Percentiles rank a stretch among this genome's conserved stretches.
Conservation (phyloP, 2,113 vertebrate species). For the Varanus komodoensis region DNA sequence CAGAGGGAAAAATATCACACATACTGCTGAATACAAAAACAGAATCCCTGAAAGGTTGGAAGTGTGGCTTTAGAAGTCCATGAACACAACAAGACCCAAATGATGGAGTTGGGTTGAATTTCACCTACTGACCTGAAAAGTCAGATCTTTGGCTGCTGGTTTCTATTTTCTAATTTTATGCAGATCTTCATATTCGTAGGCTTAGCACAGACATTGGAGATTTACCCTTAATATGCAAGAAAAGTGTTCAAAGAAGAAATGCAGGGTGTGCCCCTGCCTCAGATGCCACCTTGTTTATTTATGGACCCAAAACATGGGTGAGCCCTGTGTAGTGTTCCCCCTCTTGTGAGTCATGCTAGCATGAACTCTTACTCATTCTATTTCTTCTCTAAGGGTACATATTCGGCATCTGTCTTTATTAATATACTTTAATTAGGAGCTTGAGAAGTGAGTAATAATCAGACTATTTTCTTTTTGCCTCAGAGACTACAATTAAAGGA, state of each 20-base stretch:
- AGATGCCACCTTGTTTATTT: not conserved
- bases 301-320: not conserved
- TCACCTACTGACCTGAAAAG: not conserved
- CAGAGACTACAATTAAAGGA: slow-evolving; percentile 10
- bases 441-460: slow-evolving; percentile 22
- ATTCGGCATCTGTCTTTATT: slow-evolving; percentile 2
- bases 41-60: not conserved
- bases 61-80: not conserved
- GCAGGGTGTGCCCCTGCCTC: not conserved
- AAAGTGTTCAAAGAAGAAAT: not conserved
- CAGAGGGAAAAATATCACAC: not conserved
- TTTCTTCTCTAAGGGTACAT: slow-evolving; percentile 1
- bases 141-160: not conserved
- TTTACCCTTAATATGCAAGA: not conserved
- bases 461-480: slow-evolving; percentile 3
- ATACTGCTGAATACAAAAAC: not conserved
- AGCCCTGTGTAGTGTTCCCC: not conserved
- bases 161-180: not conserved
- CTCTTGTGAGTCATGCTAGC: not conserved
- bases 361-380: slow-evolving; percentile 3
- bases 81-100: no score
- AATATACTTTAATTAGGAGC: slow-evolving; percentile 10
- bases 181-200: not conserved
- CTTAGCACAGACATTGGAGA: not conserved
- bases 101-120: not conserved